Conservation (phyloP, 2,888 invertebrate species). For the Sphecodes monilicornis region DNA sequence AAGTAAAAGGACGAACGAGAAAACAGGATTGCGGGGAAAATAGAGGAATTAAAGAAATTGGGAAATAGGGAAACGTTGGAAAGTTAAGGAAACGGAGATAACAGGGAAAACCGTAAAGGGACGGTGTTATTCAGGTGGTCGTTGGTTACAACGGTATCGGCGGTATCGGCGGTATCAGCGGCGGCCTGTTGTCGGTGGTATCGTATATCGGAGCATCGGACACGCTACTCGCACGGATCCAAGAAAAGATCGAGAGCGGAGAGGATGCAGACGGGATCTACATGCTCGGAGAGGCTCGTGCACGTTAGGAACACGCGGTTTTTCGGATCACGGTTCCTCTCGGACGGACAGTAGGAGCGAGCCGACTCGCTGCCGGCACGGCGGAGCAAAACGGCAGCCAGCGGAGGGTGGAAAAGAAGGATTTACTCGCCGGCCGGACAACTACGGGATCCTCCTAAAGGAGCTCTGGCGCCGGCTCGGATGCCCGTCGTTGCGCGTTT, state of each 20-base stretch:
- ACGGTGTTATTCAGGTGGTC: not conserved
- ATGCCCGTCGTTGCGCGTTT: slow-evolving; percentile 54
- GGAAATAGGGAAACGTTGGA: not conserved
- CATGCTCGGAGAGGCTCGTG: slow-evolving; percentile 15
- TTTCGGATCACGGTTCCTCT: not conserved
- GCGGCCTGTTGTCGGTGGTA: not conserved
- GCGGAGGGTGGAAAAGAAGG: not conserved
- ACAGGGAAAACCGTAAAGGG: not conserved
- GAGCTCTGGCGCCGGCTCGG: slow-evolving; percentile 41
- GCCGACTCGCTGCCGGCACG: not conserved
- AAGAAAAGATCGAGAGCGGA: not conserved
- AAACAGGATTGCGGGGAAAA: not conserved
- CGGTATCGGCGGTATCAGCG: not conserved
- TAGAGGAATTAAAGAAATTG: not conserved
- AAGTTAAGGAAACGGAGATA: not conserved
- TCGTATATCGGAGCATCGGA: not conserved
- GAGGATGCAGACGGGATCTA: slow-evolving; percentile 46
- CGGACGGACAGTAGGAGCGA: slow-evolving; percentile 5
- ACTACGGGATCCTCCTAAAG: slow-evolving; percentile 26
- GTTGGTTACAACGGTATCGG: not conserved
- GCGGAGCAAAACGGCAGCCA: not conserved
- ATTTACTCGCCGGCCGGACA: not conserved
- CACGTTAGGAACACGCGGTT: slow-evolving; percentile 11
- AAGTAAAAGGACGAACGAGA: slow-evolving; percentile 2
- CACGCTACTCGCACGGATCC: not conserved